A percentile compares a stretch with the other conserved stretches of the same genome.
These are phyloP conservation scores for Paedocypris micromegethes DNA, from an alignment of 2,797 vertebrate species.

Conservation along the genomic window DNA sequence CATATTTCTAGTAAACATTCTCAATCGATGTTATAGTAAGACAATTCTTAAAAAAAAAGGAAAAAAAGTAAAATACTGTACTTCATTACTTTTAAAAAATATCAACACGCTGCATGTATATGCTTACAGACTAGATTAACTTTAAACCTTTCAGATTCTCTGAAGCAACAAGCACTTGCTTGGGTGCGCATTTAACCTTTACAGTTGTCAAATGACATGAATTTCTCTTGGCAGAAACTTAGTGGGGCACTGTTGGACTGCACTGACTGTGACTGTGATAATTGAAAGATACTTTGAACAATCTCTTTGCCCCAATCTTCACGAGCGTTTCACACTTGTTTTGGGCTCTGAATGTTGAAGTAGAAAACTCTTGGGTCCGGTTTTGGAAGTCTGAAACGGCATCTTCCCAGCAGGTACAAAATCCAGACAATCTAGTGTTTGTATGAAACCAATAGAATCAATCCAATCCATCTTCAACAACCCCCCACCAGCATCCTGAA, in stretches of 20 bases:
- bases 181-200: slow-evolving; percentile 35
- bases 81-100: too few relatives aligned
- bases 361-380: not conserved
- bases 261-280: slow-evolving; percentile 23
- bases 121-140: not conserved
- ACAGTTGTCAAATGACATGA: slow-evolving; percentile 39
- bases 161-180: slow-evolving; percentile 22
- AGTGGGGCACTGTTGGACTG: slow-evolving; percentile 39
- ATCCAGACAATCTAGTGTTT: slow-evolving; percentile 39
- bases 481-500: slow-evolving; percentile 31
- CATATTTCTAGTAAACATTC: too few relatives aligned
- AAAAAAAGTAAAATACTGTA: too few relatives aligned
- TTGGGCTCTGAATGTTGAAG: too few relatives aligned
- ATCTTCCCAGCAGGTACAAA: slow-evolving; percentile 41
- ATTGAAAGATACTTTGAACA: slow-evolving; percentile 33
- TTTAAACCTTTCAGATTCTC: not conserved
- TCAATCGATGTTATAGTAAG: too few relatives aligned
- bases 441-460: slow-evolving; percentile 38
- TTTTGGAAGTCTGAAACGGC: slow-evolving; percentile 31
- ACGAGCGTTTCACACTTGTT: slow-evolving; percentile 22
- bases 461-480: slow-evolving; percentile 8
- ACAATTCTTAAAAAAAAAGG: too few relatives aligned
- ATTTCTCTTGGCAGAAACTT: slow-evolving; percentile 45
- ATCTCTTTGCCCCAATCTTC: slow-evolving; percentile 22
- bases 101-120: too few relatives aligned